A percentile compares a stretch with the other conserved stretches of the same genome.
Evolutionary conservation across 2,797 vertebrate species (phyloP).

Genomic region (Buceros bicornis): DNA sequence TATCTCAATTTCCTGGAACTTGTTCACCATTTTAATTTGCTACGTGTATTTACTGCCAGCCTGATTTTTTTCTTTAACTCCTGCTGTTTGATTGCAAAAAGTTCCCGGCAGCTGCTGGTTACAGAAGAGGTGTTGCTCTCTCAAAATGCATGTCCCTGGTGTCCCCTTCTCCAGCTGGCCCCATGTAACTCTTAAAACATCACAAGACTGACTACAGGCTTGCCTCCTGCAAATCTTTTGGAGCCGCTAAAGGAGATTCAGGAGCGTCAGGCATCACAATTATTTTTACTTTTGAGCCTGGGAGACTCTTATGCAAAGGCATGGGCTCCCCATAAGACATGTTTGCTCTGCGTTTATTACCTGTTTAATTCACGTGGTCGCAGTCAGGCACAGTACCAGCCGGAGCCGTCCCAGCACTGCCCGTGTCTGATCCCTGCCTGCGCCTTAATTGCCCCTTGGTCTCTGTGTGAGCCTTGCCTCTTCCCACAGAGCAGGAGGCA

Average conservation of each 20-base stretch:
- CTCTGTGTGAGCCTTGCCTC: background rate
- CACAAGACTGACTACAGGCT: rapidly evolving
- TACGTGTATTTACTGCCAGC: slow-evolving; percentile 52
- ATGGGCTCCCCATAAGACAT: background rate
- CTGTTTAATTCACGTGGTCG: background rate
- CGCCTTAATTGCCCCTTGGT: background rate
- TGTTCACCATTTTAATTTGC: slow-evolving; percentile 41
- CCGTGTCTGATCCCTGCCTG: background rate
- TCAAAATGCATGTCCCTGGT: background rate
- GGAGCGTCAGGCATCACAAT: background rate
- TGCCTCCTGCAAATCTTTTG: background rate
- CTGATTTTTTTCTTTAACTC: slow-evolving; percentile 37
- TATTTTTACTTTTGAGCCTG: background rate
- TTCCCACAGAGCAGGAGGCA: background rate
- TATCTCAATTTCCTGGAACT: slow-evolving; percentile 70
- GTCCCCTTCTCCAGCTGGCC: background rate
- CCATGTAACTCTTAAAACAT: background rate
- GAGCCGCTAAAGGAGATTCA: background rate
- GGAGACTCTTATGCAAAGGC: background rate
- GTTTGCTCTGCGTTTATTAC: background rate
- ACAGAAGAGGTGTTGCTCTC: background rate
- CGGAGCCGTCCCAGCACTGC: rapidly evolving
- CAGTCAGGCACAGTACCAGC: background rate
- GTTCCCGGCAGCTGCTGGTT: background rate
- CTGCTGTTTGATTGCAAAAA: background rate